Base-by-base conservation (phyloP, 2,113 vertebrate species). In the Amblyopsis rosae region DNA sequence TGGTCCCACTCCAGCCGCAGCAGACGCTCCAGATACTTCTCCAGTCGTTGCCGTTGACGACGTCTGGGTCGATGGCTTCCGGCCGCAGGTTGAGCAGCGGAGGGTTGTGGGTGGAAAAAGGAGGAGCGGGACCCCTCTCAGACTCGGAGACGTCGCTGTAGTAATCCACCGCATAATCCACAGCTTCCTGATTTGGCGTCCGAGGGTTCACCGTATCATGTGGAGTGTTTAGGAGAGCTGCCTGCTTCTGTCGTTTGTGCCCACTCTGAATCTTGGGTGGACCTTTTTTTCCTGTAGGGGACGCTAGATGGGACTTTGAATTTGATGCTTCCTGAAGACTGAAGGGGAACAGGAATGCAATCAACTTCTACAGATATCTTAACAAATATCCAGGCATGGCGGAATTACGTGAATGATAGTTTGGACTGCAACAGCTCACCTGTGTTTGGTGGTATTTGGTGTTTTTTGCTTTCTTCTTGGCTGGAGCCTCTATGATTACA, bases 71-170 rank as follows among this genome's bases (percentile, higher is more conserved):
- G 0, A 95, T 93, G 67, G 95, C 91, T 76, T 99, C 97, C 0
- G 96, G 94, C 47, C 93, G 88, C 15, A 98, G 93, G 26, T 94
- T 86, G 3, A 98, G 95, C 15, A 93, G 91, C 0, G 95, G 95
- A 0, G 94, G 95, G 0, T 90, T 79, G 32, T 84, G 81, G 19
- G 85, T 81, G 9, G 86, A 80, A 26, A 26, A 26, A 26, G 3
- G 88, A 86, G 0, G 88, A 82, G 0, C 67, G 12, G 91, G 90
- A 55, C 92, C 75, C 65, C 93, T 92, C 68, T 98, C 96, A 0
- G 94, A 94, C 63, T 98, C 96, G 0, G 96, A 98, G 61, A 97
- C 84, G 61, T 99, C 96, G 0, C 95, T 95, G 59, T 93, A 94
- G 1, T 94, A 95, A 53, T 94, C 93, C 0, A 81, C 82, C 19